Evolutionary conservation across 2,797 vertebrate genomes (phyloP), one percentile per base, ranked within the genome.

Genomic region (Mareca strepera): DNA sequence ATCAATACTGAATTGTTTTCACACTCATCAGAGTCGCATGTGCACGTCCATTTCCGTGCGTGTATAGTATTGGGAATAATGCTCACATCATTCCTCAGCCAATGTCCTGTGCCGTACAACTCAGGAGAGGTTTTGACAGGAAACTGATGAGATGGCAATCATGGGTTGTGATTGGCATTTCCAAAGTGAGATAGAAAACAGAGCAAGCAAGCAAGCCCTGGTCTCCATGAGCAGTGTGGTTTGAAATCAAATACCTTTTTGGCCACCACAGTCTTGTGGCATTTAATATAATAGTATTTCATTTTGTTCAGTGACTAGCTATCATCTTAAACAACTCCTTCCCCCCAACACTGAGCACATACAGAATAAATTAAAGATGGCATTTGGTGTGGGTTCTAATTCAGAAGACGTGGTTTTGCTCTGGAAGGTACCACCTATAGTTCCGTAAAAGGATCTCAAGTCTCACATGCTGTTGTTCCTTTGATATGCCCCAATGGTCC

Each of bases 171-270:
- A 91, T 3, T 83, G 90, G 59, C 90, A 75, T 37, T 75, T 88
- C 33, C 67, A 88, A 94, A 90, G 59, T 63, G 43, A 89, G 23
- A 17, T 69, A 44, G n/a, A 37, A 58, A 68, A 21, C 14, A 58
- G 59, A 33, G 28, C 11, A 17, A 89, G 41, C 31, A 48, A 79
- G 48, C 10, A 73, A 79, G 23, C 29, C 22, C 39, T 59, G 35
- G 53, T 46, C 50, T 75, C 73, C 26, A 31, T 55, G 29, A 84
- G 43, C 23, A 35, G 41, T 0, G 1, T 28, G 60, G 20, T 80
- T 92, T 80, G 88, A 90, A 94, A 94, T 67, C 70, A 90, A 84
- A 92, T 44, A 73, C 46, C 16, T 66, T 93, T 76, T 64, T 76
- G 63, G 73, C 64, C 60, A 68, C 64, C 64, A 68, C 53, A 60